Evolutionary conservation across 2,888 invertebrate species (phyloP), one percentile per base, ranked within the genome.

Genomic region (Callyntrura guangdongensis): DNA sequence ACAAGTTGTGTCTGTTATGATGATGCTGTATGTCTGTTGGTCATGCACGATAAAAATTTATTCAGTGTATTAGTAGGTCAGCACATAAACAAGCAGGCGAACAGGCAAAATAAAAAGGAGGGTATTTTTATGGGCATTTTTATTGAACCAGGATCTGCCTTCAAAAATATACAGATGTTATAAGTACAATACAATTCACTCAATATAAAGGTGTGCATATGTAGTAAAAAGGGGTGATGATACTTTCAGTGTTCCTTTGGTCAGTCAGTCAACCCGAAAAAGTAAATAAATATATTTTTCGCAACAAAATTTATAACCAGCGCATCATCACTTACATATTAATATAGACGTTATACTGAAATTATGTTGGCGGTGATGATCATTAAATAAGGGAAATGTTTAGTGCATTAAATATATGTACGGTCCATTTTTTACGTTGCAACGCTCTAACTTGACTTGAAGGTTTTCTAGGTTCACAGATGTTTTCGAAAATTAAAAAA

Each of bases 21-120:
- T 49, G 5, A n/a, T 53, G 61, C 45, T 3, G n/a, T 72, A 56
- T 56, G 49, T 53, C 53, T 77, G 17, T 49, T 6, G 79, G 79
- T 27, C 56, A 59, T 25, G 25, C 77, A 25, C 49, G 14, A 14
- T 9, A 56, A n/a, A 81, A 17, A 22, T 59, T 59, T 59, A 36
- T 53, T 81, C 79, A 47, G 59, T 27, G 25, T 74, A 82, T 82
- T 84, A 84, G 84, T 84, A 84, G 84, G 84, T 84, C 84, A 84
- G 84, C 27, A 67, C 84, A 67, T 47, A 36, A 6, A 36, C 36
- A 6, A 4, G n/a, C 22, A 45, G 1, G 27, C 9, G 9, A 36
- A 72, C 72, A 45, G 45, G 22, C 45, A 72, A 64, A 64, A 69
- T n/a, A 20, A 81, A 77, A 81, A 59, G 27, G 59, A 14, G 36